Evolutionary conservation across 2,888 invertebrate genomes (phyloP).

Genomic region (Therioaphis trifolii): DNA sequence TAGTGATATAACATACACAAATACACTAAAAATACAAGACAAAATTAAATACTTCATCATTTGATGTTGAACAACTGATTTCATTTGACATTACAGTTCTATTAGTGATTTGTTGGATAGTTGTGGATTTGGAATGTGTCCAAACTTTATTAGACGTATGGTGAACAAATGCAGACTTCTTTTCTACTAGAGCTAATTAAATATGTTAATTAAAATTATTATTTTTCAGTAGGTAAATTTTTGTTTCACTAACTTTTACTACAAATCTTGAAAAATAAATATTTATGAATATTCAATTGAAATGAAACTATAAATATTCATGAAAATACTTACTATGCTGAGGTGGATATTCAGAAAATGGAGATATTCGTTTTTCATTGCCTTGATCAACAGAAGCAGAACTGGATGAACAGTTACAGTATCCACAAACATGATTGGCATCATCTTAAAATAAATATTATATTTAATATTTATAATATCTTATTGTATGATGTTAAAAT

Average conservation of each 20-base stretch:
- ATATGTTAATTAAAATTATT: background rate
- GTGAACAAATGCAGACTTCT: slow-evolving; percentile 57
- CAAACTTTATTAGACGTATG: slow-evolving; percentile 56
- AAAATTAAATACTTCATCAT: slow-evolving; percentile 35
- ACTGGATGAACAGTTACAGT: slow-evolving; percentile 62
- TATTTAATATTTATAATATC: slow-evolving; percentile 1
- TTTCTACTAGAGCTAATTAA: slow-evolving; percentile 50
- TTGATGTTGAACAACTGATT: slow-evolving; percentile 44
- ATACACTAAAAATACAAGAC: background rate
- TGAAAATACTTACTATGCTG: slow-evolving; percentile 34
- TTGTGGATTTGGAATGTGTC: slow-evolving; percentile 56
- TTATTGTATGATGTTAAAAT: slow-evolving; percentile 17
- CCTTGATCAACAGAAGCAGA: slow-evolving; percentile 54
- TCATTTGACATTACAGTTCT: slow-evolving; percentile 42
- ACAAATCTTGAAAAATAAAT: background rate
- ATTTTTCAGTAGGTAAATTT: background rate
- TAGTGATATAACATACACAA: background rate
- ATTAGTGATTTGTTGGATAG: slow-evolving; percentile 57
- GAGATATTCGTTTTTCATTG: slow-evolving; percentile 60
- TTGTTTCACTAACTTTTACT: no score
- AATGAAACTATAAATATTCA: background rate
- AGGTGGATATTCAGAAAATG: slow-evolving; percentile 57
- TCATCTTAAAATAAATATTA: slow-evolving; percentile 52
- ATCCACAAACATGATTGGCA: slow-evolving; percentile 59
- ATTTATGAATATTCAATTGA: background rate